Conservation (phyloP, 1,140 invertebrate genomes). For the Oscheius sp. region DNA sequence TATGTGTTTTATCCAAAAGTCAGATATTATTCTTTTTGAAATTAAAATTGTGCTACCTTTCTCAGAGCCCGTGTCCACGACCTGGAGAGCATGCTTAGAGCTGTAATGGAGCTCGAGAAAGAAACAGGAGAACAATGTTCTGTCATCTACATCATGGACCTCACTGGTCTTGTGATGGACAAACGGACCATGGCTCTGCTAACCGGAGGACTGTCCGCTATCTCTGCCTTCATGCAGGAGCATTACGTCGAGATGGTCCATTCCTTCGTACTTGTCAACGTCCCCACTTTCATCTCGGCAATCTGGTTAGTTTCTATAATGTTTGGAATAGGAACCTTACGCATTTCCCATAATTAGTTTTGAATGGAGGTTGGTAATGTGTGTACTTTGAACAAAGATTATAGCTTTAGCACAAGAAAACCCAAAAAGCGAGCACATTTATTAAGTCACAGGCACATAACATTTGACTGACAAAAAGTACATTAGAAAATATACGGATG, state of each 20-base stretch:
- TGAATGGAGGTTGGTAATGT: too few relatives aligned
- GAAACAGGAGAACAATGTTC: slow-evolving; percentile 53
- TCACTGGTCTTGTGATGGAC: slow-evolving; percentile 54
- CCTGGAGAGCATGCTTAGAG: slow-evolving; percentile 54
- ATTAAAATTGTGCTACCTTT: background rate
- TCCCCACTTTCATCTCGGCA: slow-evolving; percentile 51
- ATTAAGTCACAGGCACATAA: too few relatives aligned
- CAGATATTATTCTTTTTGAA: background rate
- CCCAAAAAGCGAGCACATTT: too few relatives aligned
- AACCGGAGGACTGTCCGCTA: slow-evolving; percentile 52
- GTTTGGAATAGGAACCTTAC: background rate
- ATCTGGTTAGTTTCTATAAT: slow-evolving; percentile 44
- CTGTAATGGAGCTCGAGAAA: slow-evolving; percentile 55
- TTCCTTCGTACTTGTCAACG: slow-evolving; percentile 56
- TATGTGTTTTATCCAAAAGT: too few relatives aligned
- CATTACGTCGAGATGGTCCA: slow-evolving; percentile 57
- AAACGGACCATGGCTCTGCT: slow-evolving; percentile 46
- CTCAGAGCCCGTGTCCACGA: slow-evolving; percentile 55
- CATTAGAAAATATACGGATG: background rate
- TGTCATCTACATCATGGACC: slow-evolving; percentile 59
- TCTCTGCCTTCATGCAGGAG: slow-evolving; percentile 58
- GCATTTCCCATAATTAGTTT: too few relatives aligned
- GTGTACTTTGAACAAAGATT: too few relatives aligned
- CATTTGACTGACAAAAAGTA: too few relatives aligned
- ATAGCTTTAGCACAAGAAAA: too few relatives aligned